These are phyloP conservation scores for Nylanderia fulva DNA, from an alignment of 1,140 invertebrate genomes.

Conservation along the genomic window DNA sequence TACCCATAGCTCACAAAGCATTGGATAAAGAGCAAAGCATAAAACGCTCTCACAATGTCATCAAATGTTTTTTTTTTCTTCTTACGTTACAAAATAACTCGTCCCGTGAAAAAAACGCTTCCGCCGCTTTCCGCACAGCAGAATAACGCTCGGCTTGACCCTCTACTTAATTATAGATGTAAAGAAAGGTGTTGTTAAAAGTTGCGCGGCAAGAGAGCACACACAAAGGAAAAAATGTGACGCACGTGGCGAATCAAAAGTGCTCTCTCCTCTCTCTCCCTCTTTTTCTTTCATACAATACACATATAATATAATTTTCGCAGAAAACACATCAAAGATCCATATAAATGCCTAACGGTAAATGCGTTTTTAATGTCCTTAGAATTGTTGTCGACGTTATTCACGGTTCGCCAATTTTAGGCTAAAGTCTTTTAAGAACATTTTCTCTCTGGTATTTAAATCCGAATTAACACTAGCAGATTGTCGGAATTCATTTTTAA, in stretches of 20 bases:
- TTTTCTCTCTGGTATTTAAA: neutral
- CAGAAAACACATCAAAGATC: neutral
- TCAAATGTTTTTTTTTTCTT: slow-evolving; percentile 33
- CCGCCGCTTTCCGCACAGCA: neutral
- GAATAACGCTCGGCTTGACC: slow-evolving; percentile 42
- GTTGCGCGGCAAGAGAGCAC: neutral
- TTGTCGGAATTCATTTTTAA: too few relatives aligned
- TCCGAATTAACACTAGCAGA: neutral
- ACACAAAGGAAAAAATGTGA: slow-evolving; percentile 2
- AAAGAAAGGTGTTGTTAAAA: slow-evolving; percentile 18
- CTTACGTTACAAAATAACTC: slow-evolving; percentile 27
- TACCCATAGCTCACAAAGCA: neutral
- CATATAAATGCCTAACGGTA: neutral
- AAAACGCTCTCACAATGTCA: slow-evolving; percentile 4
- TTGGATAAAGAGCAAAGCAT: neutral
- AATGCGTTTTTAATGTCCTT: slow-evolving; percentile 38
- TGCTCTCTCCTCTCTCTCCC: neutral
- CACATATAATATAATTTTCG: neutral
- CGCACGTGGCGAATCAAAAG: slow-evolving; percentile 39
- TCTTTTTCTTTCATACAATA: neutral
- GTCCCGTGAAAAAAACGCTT: neutral
- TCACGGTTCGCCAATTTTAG: neutral
- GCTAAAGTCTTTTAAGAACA: neutral
- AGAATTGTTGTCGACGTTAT: neutral
- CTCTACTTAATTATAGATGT: slow-evolving; percentile 39